Base-by-base conservation (phyloP, 2,113 vertebrate species). In the Odontesthes bonariensis region DNA sequence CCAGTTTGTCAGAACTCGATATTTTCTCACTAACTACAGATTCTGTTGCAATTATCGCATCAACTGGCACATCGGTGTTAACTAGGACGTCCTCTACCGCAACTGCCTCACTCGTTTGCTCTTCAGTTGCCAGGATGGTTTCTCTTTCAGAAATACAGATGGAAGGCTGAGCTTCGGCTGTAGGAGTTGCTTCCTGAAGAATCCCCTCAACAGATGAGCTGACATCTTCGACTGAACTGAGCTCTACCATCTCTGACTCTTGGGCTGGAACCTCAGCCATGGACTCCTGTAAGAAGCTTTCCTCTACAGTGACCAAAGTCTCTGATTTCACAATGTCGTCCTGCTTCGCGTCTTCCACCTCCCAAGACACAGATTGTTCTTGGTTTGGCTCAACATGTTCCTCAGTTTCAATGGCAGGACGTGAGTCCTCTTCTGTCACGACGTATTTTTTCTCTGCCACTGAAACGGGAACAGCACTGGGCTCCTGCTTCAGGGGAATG, bases 221-320 rank as follows among this genome's bases (percentile, higher is more conserved):
- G 16, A 67, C 46, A 14, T 75, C 63, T 23, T 73, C 73, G 13
- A 35, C 51, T 1, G 44, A 35, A 14, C 40, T 69, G 60, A 64
- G 17, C 3, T 59, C 69, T 16, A 46, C 73, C 56, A 82, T 27
- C 60, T 75, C 72, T 35, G 76, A 35, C 51, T 80, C 57, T 17
- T 8, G 4, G 17, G 17, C 17, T 49, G 17, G 16, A 6, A n/a
- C 8, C 9, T 68, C 72, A 6, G 13, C 16, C 3, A 55, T 49
- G 11, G 66, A 22, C 16, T 80, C 62, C 6, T 74, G 65, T 6
- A 31, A n/a, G 19, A 58, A 17, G 19, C 52, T 22, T 46, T 84
- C 74, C 19, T 89, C 86, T 7, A 0, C 52, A 23, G 57, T 47
- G 66, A 23, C 60, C 9, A 0, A 69, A 40, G 40, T 31, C 49